Percentiles rank a stretch among this genome's conserved stretches.
Conservation (phyloP, 2,888 invertebrate genomes). For the Erebia aethiops region DNA sequence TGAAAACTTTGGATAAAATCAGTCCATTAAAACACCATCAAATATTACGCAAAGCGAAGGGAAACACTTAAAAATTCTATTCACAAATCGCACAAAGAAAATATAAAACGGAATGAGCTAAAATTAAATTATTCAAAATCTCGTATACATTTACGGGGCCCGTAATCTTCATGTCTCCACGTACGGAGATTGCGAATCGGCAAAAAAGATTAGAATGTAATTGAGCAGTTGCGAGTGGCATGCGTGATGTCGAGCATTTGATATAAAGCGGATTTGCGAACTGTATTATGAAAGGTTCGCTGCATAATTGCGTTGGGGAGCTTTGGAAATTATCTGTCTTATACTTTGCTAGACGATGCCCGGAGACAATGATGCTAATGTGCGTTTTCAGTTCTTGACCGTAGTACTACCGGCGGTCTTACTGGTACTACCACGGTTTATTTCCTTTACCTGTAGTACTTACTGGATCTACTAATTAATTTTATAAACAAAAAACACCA, state of each 20-base stretch:
- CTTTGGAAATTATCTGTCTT: too few relatives aligned
- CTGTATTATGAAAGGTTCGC: constrained; percentile 22
- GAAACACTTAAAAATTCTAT: not conserved
- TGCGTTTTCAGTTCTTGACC: too few relatives aligned
- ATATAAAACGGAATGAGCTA: constrained; percentile 7
- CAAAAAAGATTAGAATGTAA: constrained; percentile 37
- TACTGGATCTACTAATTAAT: too few relatives aligned
- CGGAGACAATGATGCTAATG: too few relatives aligned
- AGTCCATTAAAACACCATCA: not conserved
- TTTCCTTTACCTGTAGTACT: too few relatives aligned
- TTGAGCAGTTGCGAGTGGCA: constrained; percentile 29
- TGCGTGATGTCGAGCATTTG: constrained; percentile 34
- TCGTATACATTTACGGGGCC: constrained; percentile 23
- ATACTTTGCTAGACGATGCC: too few relatives aligned
- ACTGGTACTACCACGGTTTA: too few relatives aligned
- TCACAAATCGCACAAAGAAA: constrained; percentile 2
- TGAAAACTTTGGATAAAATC: too few relatives aligned
- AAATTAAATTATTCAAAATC: constrained; percentile 20
- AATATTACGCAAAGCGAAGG: not conserved
- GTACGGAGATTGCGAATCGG: constrained; percentile 28
- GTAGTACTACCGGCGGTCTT: too few relatives aligned
- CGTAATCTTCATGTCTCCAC: constrained; percentile 19
- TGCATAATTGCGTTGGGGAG: constrained; percentile 13
- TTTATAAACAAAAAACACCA: too few relatives aligned
- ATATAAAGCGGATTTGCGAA: constrained; percentile 36